Evolutionary conservation across 1,140 invertebrate species (phyloP).

Genomic region (Gyrodactylus bullatarudis): DNA sequence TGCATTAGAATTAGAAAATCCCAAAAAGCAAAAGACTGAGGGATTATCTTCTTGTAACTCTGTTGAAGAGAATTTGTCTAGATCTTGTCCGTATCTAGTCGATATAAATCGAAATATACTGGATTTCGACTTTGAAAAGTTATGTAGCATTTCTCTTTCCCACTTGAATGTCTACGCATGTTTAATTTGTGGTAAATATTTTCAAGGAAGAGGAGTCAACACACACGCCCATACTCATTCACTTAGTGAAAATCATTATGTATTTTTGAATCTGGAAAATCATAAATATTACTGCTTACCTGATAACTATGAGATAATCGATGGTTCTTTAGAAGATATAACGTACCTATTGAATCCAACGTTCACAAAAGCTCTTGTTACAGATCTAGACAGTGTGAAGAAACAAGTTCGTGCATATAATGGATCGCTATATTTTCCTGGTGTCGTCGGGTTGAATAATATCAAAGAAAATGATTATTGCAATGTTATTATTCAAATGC

Average conservation of each 20-base stretch:
- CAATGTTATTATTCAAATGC: constrained; percentile 76
- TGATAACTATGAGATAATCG: constrained; percentile 96
- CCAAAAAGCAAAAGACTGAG: background rate
- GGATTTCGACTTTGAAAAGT: constrained; percentile 99
- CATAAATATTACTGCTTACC: constrained; percentile 93
- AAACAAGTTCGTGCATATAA: constrained; percentile 76
- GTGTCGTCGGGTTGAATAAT: constrained; percentile 75
- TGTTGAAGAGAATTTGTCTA: background rate
- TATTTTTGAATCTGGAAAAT: constrained; percentile 80
- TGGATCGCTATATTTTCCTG: constrained; percentile 64
- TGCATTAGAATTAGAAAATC: background rate
- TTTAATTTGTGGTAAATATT: constrained; percentile 95
- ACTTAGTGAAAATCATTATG: constrained; percentile 77
- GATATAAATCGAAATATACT: constrained; percentile 77
- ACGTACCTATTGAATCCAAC: constrained; percentile 95
- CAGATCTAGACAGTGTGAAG: constrained; percentile 37
- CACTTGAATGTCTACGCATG: constrained; percentile 99
- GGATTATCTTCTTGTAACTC: no score
- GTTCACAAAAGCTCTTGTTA: constrained; percentile 46
- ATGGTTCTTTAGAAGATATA: constrained; percentile 89
- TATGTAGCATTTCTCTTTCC: constrained; percentile 83
- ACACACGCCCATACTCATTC: constrained; percentile 97
- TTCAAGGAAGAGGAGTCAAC: constrained; percentile 67
- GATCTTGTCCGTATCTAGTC: constrained; percentile 55
- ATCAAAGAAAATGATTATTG: constrained; percentile 96